These are phyloP conservation scores for Chymomyza fuscimana DNA, from an alignment of 2,888 invertebrate genomes.

Conservation along the genomic window DNA sequence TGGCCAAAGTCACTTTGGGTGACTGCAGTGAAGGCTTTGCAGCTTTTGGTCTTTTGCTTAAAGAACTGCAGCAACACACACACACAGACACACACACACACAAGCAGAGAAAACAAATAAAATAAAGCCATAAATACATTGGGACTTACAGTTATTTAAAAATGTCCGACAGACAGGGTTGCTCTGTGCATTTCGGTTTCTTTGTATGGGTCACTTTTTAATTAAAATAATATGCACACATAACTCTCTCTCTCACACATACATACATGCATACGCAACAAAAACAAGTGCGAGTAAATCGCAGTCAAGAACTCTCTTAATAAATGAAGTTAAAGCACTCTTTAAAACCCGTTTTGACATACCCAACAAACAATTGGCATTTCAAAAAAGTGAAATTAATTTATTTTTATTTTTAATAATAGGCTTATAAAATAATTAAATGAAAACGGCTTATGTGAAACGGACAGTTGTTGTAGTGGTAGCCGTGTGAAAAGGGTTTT, in stretches of 20 bases:
- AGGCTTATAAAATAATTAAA: constrained; percentile 67
- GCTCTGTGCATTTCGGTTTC: constrained; percentile 14
- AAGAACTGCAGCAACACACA: constrained; percentile 21
- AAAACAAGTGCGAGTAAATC: constrained; percentile 52
- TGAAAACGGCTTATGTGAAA: constrained; percentile 48
- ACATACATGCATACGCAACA: constrained; percentile 18
- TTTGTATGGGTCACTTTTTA: constrained; percentile 65
- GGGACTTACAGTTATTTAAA: neutral
- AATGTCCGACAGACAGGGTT: neutral
- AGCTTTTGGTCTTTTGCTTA: neutral
- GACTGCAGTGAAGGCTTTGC: neutral
- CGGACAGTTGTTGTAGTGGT: constrained; percentile 5
- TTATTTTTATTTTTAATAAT: constrained; percentile 62
- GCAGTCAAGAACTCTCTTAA: constrained; percentile 52
- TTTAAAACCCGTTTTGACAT: constrained; percentile 56
- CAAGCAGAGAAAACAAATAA: constrained; percentile 37
- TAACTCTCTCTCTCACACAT: neutral
- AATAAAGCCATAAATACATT: constrained; percentile 69
- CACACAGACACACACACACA: neutral
- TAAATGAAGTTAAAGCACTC: constrained; percentile 67
- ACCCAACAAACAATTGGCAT: constrained; percentile 48
- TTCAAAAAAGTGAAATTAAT: constrained; percentile 42
- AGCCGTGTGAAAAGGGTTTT: constrained; percentile 21
- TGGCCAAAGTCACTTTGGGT: neutral
- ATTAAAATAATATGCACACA: constrained; percentile 63